Evolutionary conservation across 2,113 vertebrate genomes (phyloP), one percentile per base, ranked within the genome.

Genomic region (Lamprotornis superbus): DNA sequence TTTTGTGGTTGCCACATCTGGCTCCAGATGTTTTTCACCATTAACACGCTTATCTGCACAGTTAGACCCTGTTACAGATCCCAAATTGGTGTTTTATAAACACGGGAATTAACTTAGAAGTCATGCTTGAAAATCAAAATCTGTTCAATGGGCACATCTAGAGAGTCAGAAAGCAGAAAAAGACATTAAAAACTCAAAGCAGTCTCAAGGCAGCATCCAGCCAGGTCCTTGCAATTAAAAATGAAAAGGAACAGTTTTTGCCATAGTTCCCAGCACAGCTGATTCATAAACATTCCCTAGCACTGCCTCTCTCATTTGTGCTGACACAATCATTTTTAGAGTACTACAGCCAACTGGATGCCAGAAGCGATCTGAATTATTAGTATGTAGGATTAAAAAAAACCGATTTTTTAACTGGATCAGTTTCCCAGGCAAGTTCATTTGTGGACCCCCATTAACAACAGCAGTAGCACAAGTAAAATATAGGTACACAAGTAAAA

Each of bases 31-130:
- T n/a, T 89, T 39, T 60, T 28, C 73, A 63, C 20, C 37, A 60
- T 8, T 5, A 80, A 55, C 1, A 0, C 0, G 0, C 6, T n/a
- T 65, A 60, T 63, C 52, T 52, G 40, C 6, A 9, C 31, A 71
- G 24, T 5, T 18, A 37, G 40, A 78, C 27, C 11, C 17, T 37
- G 17, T 23, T 37, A 63, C 10, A 2, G 4, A 68, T 13, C 63
- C 50, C 37, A 73, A 56, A 71, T 0, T n/a, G 35, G 9, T 56
- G 27, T 33, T 79, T 40, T 30, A 56, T 21, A 80, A 82, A 87
- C 39, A 49, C 3, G 27, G 49, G 37, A 65, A 47, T 12, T 23
- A 75, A 42, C 15, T 37, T 28, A 42, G 3, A 70, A 46, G 5
- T 44, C 49, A 56, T 0, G 12, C 10, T 21, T n/a, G 19, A n/a